These are phyloP conservation scores for Drosophila flavopinicola DNA, from an alignment of 2,888 invertebrate species.

Conservation along the genomic window DNA sequence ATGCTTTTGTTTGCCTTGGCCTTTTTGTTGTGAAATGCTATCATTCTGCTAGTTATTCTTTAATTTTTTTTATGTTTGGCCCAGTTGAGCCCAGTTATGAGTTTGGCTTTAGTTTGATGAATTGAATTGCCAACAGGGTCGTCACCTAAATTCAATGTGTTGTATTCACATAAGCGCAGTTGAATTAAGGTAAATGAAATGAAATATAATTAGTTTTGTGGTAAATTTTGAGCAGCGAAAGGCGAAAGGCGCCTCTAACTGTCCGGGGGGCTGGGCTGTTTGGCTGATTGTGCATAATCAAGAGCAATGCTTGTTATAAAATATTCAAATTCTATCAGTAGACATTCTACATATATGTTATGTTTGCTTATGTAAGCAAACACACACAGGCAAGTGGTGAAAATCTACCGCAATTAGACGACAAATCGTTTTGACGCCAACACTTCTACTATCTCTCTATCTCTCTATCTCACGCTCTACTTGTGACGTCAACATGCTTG, in stretches of 20 bases:
- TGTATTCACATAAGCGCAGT: conserved; percentile 7
- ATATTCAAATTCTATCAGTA: conserved; percentile 59
- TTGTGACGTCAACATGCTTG: conserved; percentile 39
- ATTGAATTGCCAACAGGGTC: conserved; percentile 24
- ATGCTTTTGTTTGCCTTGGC: conserved; percentile 38
- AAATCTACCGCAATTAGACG: conserved; percentile 63
- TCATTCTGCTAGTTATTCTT: conserved; percentile 11
- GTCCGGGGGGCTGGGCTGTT: conserved; percentile 27
- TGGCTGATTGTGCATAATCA: conserved; percentile 39
- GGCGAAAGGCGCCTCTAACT: conserved; percentile 18
- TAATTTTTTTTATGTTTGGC: conserved; percentile 18
- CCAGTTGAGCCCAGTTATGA: conserved; percentile 48
- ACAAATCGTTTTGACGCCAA: conserved; percentile 57
- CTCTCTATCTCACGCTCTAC: conserved; percentile 10
- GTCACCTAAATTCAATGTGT: conserved; percentile 13
- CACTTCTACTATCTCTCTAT: conserved; percentile 27
- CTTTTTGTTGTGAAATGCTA: conserved; percentile 17
- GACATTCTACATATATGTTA: background rate
- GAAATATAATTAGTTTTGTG: conserved; percentile 36
- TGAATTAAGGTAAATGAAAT: conserved; percentile 26
- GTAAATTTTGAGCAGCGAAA: background rate
- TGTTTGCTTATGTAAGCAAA: background rate
- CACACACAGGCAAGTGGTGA: conserved; percentile 37
- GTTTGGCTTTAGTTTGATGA: conserved; percentile 40
- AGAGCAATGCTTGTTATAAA: conserved; percentile 42